These are phyloP conservation scores for Podotricha telesiphe DNA, from an alignment of 2,888 invertebrate species.

Conservation along the genomic window DNA sequence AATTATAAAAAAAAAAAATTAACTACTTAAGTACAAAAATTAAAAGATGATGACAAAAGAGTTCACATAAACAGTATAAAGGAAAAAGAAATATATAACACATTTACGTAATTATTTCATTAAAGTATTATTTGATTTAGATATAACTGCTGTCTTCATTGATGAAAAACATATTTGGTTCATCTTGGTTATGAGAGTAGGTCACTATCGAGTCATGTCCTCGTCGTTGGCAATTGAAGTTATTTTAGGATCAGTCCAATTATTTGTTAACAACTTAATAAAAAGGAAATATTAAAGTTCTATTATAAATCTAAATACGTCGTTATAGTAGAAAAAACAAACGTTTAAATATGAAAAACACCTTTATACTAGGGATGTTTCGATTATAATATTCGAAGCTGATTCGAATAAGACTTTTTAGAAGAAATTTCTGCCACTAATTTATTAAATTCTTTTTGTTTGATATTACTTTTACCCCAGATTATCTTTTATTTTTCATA, in stretches of 20 bases:
- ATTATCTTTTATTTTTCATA: no score
- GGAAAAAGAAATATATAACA: neutral
- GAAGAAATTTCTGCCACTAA: no score
- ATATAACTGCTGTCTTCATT: neutral
- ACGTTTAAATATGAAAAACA: no score
- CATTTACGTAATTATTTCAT: neutral
- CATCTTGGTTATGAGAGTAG: constrained; percentile 32
- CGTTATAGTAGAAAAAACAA: neutral
- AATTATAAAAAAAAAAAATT: neutral
- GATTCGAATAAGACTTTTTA: no score
- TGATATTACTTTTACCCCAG: no score
- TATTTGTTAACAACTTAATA: constrained; percentile 34
- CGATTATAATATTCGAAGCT: no score
- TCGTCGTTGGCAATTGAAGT: constrained; percentile 38
- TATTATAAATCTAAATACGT: constrained; percentile 4
- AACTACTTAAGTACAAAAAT: neutral
- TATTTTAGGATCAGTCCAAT: constrained; percentile 41
- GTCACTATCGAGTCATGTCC: constrained; percentile 37
- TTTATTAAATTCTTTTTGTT: no score
- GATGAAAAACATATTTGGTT: constrained; percentile 20
- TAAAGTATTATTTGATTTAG: neutral
- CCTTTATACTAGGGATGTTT: no score
- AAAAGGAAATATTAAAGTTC: constrained; percentile 32
- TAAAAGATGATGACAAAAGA: neutral
- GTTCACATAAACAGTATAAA: neutral